Base-by-base conservation (phyloP, 2,113 vertebrate species). In the Gadus macrocephalus region DNA sequence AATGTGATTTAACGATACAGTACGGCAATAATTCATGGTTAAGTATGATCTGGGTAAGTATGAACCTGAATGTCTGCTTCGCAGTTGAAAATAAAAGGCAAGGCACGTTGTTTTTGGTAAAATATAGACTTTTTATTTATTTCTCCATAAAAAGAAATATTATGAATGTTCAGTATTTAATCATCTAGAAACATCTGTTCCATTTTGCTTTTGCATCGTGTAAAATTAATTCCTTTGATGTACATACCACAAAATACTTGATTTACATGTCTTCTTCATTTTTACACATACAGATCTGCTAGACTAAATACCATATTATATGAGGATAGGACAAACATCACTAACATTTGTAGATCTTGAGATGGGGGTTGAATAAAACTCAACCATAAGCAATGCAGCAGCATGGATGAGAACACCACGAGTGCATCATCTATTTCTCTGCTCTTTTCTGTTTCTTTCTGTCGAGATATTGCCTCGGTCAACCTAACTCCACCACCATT, bases 131-230 rank as follows among this genome's bases (percentile, higher is more conserved):
- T 91, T 91, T 92, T 91, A 91, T 96, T 98, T 97, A 95, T 97
- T 98, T 96, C 86, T 93, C 95, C 94, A 95, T 96, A 97, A 94
- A 97, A 98, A 96, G 94, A 93, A 94, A 96, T 92, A 90, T 94
- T 94, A 95, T 96, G 94, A 96, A 95, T 95, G 93, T 92, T 90
- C 93, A 95, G 92, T 94, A 94, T 93, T 94, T 91, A 92, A 93
- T 96, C 94, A 84, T 93, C 93, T 97, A 96, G 94, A 98, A 98
- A 98, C 92, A 89, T 94, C 85, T 83, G 81, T 93, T 90, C 81
- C 88, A 81, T 90, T 90, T 90, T 85, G 70, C 90, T 85, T 83
- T 88, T 94, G 91, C 89, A 93, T 83, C 88, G 91, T 96, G 95
- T 95, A 98, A 98, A 98, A 98, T 95, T 95, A 93, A 94, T 90